These are phyloP conservation scores for Gymnocephalus cernua DNA, from an alignment of 2,113 vertebrate genomes.

Conservation along the genomic window DNA sequence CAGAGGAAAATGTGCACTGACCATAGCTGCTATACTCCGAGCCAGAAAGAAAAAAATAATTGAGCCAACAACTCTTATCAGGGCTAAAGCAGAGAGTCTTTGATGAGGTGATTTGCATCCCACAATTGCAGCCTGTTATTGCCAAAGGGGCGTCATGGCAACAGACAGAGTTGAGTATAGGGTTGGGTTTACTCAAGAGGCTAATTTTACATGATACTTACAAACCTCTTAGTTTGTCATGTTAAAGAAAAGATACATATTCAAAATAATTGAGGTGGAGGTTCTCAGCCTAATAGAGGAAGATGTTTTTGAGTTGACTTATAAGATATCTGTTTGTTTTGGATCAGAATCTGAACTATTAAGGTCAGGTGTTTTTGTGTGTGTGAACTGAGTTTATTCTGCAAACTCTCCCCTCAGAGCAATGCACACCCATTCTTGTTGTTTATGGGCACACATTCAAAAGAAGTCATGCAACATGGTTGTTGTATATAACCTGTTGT, in stretches of 20 bases:
- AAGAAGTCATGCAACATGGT: background rate
- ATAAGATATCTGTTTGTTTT: background rate
- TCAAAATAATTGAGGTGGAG: background rate
- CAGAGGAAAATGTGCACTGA: background rate
- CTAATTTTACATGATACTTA: conserved; percentile 25
- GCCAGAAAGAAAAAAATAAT: background rate
- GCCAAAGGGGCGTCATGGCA: conserved; percentile 40
- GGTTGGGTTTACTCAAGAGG: conserved; percentile 12
- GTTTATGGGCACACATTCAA: background rate
- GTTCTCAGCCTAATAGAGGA: background rate
- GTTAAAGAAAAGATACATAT: background rate
- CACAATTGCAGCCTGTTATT: conserved; percentile 35
- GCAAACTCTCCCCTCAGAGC: background rate
- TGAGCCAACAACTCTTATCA: conserved; percentile 22
- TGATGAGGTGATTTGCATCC: conserved; percentile 43
- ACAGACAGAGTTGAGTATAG: conserved; percentile 15
- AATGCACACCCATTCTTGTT: background rate
- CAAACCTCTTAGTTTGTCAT: background rate
- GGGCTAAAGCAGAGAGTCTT: conserved; percentile 12
- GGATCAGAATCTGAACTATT: background rate
- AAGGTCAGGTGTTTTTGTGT: conserved; percentile 9
- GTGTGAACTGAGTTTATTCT: background rate
- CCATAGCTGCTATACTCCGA: background rate
- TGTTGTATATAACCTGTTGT: background rate
- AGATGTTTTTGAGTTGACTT: background rate